phyloP scores from a whole-genome alignment of 2,797 vertebrate genomes.

The Coregonus ussuriensis region DNA sequence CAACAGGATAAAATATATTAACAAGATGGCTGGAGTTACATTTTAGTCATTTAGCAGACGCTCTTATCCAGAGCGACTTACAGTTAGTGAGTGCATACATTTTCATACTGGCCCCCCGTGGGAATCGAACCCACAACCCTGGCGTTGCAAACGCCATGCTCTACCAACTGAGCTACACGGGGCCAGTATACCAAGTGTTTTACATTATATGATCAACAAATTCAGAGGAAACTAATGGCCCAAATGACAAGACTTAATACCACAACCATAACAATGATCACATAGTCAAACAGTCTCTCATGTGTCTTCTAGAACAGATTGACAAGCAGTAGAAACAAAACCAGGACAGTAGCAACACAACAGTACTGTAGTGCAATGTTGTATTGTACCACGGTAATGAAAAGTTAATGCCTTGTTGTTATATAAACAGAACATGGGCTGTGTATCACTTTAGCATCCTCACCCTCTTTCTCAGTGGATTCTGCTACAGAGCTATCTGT shows the following conservation, averaged over 20 bases:
- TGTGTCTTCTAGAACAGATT: not conserved
- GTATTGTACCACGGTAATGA: not conserved
- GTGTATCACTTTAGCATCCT: not conserved
- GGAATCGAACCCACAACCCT: too few species aligned
- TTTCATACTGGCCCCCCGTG: too few species aligned
- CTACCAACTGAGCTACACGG: too few species aligned
- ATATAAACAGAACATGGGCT: not conserved
- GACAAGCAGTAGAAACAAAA: not conserved
- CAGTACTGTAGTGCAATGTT: not conserved
- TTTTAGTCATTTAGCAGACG: too few species aligned
- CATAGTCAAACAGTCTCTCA: not conserved
- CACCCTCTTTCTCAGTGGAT: not conserved
- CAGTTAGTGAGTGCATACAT: too few species aligned
- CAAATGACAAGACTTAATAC: not conserved
- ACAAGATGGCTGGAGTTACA: not conserved
- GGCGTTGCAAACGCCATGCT: too few species aligned
- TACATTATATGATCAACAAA: not conserved
- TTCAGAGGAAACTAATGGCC: not conserved
- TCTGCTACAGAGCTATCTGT: not conserved
- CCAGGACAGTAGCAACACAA: not conserved
- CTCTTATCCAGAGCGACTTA: too few species aligned
- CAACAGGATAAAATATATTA: not conserved
- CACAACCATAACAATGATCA: not conserved
- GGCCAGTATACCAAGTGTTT: not conserved
- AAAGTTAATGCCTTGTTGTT: not conserved